Conservation (phyloP, 2,797 vertebrate species). For the Alauda arvensis region DNA sequence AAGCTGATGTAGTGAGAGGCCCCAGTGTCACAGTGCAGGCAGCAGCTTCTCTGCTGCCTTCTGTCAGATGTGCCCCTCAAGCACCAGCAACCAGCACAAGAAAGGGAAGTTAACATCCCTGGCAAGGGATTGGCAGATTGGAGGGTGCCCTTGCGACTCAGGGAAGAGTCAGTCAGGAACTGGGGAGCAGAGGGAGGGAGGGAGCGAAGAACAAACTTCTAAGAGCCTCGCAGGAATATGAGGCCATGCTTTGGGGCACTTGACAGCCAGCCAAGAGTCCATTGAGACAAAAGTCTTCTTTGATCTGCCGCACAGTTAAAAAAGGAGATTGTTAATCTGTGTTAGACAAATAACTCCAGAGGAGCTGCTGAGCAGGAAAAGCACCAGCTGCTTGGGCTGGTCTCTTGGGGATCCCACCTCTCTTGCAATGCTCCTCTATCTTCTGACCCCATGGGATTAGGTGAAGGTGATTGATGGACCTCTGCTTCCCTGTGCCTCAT, state of each 20-base stretch:
- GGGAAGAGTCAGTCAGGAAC: not conserved
- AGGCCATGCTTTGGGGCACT: slow-evolving; percentile 50
- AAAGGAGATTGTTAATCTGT: slow-evolving; percentile 70
- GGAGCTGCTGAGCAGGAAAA: slow-evolving; percentile 46
- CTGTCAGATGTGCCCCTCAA: not conserved
- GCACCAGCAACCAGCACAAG: not conserved
- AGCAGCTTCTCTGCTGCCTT: not conserved
- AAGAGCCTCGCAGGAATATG: not conserved
- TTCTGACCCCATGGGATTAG: not conserved
- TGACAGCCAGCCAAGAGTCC: slow-evolving; percentile 60
- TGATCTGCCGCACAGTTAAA: slow-evolving; percentile 63
- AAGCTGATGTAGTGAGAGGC: fast-evolving
- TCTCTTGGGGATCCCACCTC: not conserved
- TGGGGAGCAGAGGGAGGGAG: not conserved
- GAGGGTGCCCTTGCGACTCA: not conserved
- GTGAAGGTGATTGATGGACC: not conserved
- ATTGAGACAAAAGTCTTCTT: slow-evolving; percentile 65
- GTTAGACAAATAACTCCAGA: slow-evolving; percentile 50
- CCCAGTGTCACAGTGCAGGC: not conserved
- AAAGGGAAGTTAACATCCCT: not conserved
- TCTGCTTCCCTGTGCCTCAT: not conserved
- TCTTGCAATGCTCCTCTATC: not conserved
- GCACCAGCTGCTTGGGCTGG: not conserved
- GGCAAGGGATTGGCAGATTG: not conserved
- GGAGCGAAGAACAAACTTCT: slow-evolving; percentile 24